Percentiles rank a stretch among this genome's conserved stretches.
These are phyloP conservation scores for Temnopleurus reevesii DNA, from an alignment of 53 echinoderm and acorn worm genomes.

Conservation along the genomic window DNA sequence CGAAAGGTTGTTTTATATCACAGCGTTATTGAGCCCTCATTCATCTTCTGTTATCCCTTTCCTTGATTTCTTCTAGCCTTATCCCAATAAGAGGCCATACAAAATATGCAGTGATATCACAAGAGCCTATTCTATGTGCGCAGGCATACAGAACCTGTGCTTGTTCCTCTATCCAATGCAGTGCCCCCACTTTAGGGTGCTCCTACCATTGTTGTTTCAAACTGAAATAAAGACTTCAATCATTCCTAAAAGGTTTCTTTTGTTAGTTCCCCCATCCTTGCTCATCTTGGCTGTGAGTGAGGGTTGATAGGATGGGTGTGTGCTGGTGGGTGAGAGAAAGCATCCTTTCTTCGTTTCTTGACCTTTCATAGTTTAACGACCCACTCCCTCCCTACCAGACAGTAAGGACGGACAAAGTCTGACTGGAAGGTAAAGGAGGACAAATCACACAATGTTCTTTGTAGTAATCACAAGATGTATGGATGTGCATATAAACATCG, in stretches of 20 bases:
- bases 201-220: background rate
- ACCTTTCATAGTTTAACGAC: slow-evolving; percentile 1
- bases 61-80: background rate
- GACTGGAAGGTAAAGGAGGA: too few species aligned
- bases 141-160: background rate
- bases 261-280: background rate
- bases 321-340: background rate
- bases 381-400: background rate
- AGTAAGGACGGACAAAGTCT: too few species aligned
- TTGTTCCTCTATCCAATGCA: slow-evolving; percentile 2
- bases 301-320: background rate
- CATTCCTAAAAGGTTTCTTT: slow-evolving; percentile 20
- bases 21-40: background rate
- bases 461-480: too few species aligned
- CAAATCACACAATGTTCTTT: too few species aligned
- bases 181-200: background rate
- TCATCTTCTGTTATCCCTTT: background rate
- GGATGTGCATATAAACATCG: too few species aligned
- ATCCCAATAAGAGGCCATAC: background rate
- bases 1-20: slow-evolving; percentile 16
- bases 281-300: background rate
- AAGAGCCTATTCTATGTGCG: background rate
- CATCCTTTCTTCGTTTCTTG: slow-evolving; percentile 6
- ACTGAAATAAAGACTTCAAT: slow-evolving; percentile 26
- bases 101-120: background rate